phyloP scores from a whole-genome alignment of 2,797 vertebrate genomes.

The Rallus crepitans region DNA sequence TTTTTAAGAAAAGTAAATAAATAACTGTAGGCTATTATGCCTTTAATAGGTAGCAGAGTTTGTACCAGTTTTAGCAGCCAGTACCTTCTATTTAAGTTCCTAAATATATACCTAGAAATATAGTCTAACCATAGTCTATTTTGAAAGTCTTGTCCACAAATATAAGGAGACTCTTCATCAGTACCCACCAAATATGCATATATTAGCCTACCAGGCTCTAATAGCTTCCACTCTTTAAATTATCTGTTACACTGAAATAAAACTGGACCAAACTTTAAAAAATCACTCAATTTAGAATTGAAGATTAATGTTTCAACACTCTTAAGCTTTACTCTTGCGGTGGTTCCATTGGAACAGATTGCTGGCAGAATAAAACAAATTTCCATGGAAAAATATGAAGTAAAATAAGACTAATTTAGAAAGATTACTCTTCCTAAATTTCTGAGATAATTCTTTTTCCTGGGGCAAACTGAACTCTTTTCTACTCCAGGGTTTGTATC shows the following conservation, averaged over 20 bases:
- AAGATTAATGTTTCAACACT: slow-evolving; percentile 7
- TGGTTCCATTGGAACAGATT: slow-evolving; percentile 13
- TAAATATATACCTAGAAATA: background rate
- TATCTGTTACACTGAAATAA: slow-evolving; percentile 11
- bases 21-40: background rate
- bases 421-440: background rate
- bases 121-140: background rate
- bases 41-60: background rate
- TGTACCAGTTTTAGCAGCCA: background rate
- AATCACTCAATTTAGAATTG: background rate
- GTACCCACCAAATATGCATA: background rate
- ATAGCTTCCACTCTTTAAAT: background rate
- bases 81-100: background rate
- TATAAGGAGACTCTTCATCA: slow-evolving; percentile 16
- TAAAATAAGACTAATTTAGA: background rate
- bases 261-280: background rate
- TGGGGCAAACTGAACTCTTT: background rate
- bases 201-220: background rate
- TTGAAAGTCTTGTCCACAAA: background rate
- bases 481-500: background rate
- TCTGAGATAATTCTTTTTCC: background rate
- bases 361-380: background rate
- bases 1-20: background rate
- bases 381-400: slow-evolving; percentile 37
- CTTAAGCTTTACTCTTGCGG: background rate